Percentiles rank a stretch among this genome's conserved stretches.
These are phyloP conservation scores for Ennomos fuscantarius DNA, from an alignment of 2,888 invertebrate genomes.

Conservation along the genomic window DNA sequence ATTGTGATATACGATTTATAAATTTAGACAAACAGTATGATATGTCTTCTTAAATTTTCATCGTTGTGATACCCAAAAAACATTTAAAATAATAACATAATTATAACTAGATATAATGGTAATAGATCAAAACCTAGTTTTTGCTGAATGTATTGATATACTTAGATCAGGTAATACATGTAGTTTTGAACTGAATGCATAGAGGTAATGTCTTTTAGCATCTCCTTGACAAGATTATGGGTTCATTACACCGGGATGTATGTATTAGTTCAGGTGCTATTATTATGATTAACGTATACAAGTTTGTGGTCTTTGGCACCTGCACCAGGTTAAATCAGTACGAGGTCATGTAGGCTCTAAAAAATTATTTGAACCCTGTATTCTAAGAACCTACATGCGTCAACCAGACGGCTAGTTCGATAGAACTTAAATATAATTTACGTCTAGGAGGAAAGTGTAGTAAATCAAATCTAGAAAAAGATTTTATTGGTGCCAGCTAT, in stretches of 20 bases:
- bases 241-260: constrained; percentile 26
- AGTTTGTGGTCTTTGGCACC: constrained; percentile 26
- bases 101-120: too few relatives aligned
- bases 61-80: too few relatives aligned
- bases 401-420: constrained; percentile 1
- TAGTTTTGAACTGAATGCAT: not conserved
- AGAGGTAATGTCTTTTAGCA: constrained; percentile 5
- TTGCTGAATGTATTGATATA: constrained; percentile 8
- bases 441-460: not conserved
- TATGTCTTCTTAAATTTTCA: too few relatives aligned
- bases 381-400: constrained; percentile 12
- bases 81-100: too few relatives aligned
- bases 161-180: too few relatives aligned
- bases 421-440: not conserved
- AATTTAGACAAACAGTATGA: too few relatives aligned
- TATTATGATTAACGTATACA: constrained; percentile 18
- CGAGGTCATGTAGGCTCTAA: constrained; percentile 17
- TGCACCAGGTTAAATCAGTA: constrained; percentile 16
- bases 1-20: too few relatives aligned
- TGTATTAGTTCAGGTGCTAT: constrained; percentile 11
- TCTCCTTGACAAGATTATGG: constrained; percentile 29
- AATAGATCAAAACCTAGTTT: not conserved
- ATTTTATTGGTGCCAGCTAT: constrained; percentile 8
- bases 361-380: constrained; percentile 10
- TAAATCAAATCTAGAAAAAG: constrained; percentile 6